A percentile compares a stretch with the other conserved stretches of the same genome.
phyloP scores from a whole-genome alignment of 2,797 vertebrate species.

The Pseudopleuronectes americanus region DNA sequence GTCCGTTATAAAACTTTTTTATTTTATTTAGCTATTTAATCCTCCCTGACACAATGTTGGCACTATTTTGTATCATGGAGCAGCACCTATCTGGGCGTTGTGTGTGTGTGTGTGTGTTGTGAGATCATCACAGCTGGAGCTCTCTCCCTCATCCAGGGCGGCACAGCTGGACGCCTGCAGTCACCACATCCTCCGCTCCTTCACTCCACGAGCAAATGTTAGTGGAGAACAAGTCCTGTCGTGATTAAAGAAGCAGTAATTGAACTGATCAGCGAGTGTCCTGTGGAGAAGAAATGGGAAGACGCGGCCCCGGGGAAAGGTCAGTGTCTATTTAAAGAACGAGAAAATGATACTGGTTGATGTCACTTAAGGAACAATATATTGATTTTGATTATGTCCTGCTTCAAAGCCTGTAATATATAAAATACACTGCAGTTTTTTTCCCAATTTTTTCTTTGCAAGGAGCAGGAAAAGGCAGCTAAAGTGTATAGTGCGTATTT shows the following conservation, averaged over 20 bases:
- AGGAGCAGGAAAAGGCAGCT: no score
- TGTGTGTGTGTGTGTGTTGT: background rate
- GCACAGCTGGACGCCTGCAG: slow-evolving; percentile 50
- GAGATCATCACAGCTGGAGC: slow-evolving; percentile 1
- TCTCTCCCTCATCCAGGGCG: background rate
- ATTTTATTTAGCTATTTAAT: slow-evolving; percentile 15
- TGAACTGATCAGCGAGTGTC: slow-evolving; percentile 30
- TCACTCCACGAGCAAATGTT: slow-evolving; percentile 54
- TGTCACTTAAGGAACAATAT: background rate
- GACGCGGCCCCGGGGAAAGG: slow-evolving; percentile 48
- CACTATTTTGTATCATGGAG: background rate
- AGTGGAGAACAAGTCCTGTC: slow-evolving; percentile 48
- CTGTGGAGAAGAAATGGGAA: slow-evolving; percentile 42
- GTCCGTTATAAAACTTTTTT: no score
- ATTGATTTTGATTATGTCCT: background rate
- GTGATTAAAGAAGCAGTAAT: slow-evolving; percentile 53
- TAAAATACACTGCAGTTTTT: background rate
- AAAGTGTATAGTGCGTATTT: no score
- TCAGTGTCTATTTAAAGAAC: slow-evolving; percentile 15
- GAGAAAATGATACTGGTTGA: slow-evolving; percentile 6
- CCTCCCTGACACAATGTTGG: slow-evolving; percentile 22
- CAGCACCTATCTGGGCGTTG: slow-evolving; percentile 11
- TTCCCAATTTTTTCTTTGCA: no score
- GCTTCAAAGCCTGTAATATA: background rate
- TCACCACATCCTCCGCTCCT: slow-evolving; percentile 34